These are phyloP conservation scores for Ladona fulva DNA, from an alignment of 1,140 invertebrate species.

Conservation along the genomic window DNA sequence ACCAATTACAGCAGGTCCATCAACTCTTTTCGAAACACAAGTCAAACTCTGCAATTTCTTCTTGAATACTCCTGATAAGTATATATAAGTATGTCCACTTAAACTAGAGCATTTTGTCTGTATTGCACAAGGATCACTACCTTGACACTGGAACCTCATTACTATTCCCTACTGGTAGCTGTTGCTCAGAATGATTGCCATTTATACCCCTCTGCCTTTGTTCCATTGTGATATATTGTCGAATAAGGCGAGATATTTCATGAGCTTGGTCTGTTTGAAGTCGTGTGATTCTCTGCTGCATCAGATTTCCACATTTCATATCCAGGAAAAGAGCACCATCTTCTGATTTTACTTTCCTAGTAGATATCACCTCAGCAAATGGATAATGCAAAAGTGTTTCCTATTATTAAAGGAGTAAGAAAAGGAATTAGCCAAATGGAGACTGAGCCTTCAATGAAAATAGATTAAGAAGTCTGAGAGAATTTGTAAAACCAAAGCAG, in stretches of 20 bases:
- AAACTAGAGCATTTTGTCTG: too few species aligned
- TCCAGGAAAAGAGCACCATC: conserved; percentile 89
- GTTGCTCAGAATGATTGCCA: not conserved
- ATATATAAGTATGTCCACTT: too few species aligned
- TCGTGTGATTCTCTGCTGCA: conserved; percentile 89
- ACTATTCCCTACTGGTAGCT: conserved; percentile 27
- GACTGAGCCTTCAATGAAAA: too few species aligned
- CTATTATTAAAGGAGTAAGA: too few species aligned
- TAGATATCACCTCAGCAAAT: conserved; percentile 92
- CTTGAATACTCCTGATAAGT: too few species aligned
- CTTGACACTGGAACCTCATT: conserved; percentile 39
- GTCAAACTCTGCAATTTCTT: too few species aligned
- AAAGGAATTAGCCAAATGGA: too few species aligned
- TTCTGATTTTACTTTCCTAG: conserved; percentile 83
- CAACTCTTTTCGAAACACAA: too few species aligned
- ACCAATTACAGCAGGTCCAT: too few species aligned
- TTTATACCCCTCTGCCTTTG: conserved; percentile 37
- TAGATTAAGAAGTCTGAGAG: too few species aligned
- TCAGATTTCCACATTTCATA: conserved; percentile 93
- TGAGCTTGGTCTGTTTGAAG: conserved; percentile 95
- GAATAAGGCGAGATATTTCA: conserved; percentile 87
- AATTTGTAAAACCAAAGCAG: too few species aligned
- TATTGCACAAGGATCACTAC: not conserved
- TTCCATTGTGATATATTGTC: conserved; percentile 90
- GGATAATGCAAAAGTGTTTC: conserved; percentile 85